phyloP scores from a whole-genome alignment of 2,888 invertebrate species.

The Chrysomela aeneicollis region DNA sequence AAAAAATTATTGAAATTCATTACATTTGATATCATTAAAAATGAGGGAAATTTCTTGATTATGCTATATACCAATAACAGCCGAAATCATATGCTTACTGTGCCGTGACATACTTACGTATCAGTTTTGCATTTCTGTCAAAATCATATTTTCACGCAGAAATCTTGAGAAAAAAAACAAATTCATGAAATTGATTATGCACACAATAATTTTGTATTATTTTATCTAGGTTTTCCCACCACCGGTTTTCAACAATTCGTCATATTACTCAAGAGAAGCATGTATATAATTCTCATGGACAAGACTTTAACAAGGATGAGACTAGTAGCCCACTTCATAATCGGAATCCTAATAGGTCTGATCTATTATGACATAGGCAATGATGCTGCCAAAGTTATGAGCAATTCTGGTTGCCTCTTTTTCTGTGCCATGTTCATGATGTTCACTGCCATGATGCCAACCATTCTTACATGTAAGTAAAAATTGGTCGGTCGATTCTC shows the following conservation, averaged over 20 bases:
- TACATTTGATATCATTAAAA: too few relatives aligned
- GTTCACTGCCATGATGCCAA: conserved; percentile 99
- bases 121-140: too few relatives aligned
- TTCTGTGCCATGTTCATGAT: conserved; percentile 96
- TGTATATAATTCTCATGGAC: conserved; percentile 82
- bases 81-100: too few relatives aligned
- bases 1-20: too few relatives aligned
- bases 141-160: too few relatives aligned
- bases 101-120: too few relatives aligned
- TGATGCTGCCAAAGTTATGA: conserved; percentile 92
- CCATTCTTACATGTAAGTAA: conserved; percentile 92
- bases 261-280: conserved; percentile 86
- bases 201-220: too few relatives aligned
- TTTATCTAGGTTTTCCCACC: conserved; percentile 70
- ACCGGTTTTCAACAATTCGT: conserved; percentile 86
- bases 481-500: too few relatives aligned
- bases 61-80: too few relatives aligned
- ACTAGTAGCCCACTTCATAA: conserved; percentile 84
- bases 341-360: conserved; percentile 91
- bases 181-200: too few relatives aligned
- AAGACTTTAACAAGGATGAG: conserved; percentile 90
- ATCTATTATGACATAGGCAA: conserved; percentile 93
- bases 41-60: too few relatives aligned
- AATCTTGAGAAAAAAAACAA: neutral
- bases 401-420: conserved; percentile 95